Evolutionary conservation across 2,113 vertebrate species (phyloP).

Genomic region (Sakesphorus luctuosus): DNA sequence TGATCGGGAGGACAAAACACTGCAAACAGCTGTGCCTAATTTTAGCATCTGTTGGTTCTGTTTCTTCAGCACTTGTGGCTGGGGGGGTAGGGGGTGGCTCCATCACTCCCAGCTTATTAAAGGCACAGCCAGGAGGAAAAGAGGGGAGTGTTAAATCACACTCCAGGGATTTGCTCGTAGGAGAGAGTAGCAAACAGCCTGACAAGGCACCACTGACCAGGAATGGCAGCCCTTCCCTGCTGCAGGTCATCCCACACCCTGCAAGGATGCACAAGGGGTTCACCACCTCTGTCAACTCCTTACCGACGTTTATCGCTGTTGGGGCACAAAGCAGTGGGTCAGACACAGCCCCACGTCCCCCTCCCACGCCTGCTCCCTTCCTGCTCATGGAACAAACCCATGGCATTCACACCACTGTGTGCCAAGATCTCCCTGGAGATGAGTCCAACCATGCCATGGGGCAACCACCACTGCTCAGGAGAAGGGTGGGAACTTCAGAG

Average conservation of each 20-base stretch:
- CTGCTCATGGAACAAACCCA: neutral
- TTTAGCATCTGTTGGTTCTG: slow-evolving; percentile 54
- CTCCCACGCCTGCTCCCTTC: neutral
- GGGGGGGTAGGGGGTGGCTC: neutral
- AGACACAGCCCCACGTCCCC: rapidly evolving
- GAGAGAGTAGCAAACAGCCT: neutral
- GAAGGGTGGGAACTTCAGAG: neutral
- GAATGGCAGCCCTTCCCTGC: rapidly evolving
- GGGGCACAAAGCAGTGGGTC: neutral
- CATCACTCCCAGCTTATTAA: slow-evolving; percentile 18
- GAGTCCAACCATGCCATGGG: rapidly evolving
- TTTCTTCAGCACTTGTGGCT: neutral
- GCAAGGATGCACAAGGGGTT: rapidly evolving
- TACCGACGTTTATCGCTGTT: rapidly evolving
- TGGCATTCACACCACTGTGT: rapidly evolving
- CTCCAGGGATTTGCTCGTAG: neutral
- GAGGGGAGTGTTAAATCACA: neutral
- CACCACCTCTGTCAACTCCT: neutral
- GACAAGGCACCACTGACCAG: neutral
- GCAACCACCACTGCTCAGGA: neutral
- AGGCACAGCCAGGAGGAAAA: neutral
- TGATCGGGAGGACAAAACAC: slow-evolving; percentile 25
- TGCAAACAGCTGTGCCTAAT: slow-evolving; percentile 45
- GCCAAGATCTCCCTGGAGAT: rapidly evolving
- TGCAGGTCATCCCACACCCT: neutral